Conservation (phyloP, 2,888 invertebrate genomes). For the Zeuzera pyrina region DNA sequence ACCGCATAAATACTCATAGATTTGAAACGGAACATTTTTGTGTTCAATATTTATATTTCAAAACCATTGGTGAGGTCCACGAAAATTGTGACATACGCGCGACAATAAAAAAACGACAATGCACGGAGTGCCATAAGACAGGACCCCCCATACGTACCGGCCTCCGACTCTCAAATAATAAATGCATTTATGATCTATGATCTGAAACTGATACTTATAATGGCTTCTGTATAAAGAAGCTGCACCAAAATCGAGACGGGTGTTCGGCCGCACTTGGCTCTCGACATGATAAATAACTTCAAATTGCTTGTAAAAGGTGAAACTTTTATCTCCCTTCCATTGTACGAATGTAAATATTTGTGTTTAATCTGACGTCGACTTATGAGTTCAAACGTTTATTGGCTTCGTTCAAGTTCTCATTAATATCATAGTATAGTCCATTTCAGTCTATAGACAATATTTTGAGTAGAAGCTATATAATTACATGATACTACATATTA, state of each 20-base stretch:
- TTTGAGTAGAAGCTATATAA: no score
- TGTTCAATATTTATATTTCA: constrained; percentile 49
- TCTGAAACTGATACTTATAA: constrained; percentile 72
- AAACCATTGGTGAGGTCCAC: constrained; percentile 40
- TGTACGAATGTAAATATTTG: constrained; percentile 63
- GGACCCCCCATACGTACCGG: constrained; percentile 62
- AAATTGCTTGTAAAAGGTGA: constrained; percentile 67
- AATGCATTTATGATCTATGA: constrained; percentile 71
- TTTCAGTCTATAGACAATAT: no score
- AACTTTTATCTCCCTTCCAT: constrained; percentile 53
- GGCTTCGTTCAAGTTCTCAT: not conserved
- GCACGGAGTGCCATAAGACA: constrained; percentile 43
- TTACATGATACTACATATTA: no score
- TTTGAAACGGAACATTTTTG: constrained; percentile 43
- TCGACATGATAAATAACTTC: constrained; percentile 63
- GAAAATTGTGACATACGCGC: constrained; percentile 55
- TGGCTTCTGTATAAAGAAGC: constrained; percentile 71
- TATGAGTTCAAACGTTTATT: constrained; percentile 26
- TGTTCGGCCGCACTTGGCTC: constrained; percentile 28
- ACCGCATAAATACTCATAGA: constrained; percentile 45
- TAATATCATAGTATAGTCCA: no score
- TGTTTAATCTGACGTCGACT: constrained; percentile 47
- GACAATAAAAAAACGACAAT: constrained; percentile 63
- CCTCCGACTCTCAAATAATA: constrained; percentile 46
- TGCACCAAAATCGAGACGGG: constrained; percentile 48